phyloP scores from a whole-genome alignment of 2,797 vertebrate genomes.

The Danio jaintianensis region DNA sequence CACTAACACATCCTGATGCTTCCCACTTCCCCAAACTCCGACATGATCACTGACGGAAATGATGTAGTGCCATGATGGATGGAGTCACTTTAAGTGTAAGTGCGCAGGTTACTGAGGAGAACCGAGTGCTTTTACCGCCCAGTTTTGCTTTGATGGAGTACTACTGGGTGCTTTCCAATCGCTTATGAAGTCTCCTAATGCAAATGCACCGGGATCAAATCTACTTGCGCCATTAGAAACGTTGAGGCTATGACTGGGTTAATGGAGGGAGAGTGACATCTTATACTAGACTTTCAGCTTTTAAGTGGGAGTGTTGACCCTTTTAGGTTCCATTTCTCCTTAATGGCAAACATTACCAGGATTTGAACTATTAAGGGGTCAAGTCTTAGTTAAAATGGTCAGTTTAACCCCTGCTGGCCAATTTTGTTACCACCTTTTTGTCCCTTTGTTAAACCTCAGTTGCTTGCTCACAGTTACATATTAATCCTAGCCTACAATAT shows the following conservation, averaged over 20 bases:
- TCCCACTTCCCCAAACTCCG: background rate
- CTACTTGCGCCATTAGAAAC: conserved; percentile 6
- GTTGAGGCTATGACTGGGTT: background rate
- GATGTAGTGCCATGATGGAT: conserved; percentile 31
- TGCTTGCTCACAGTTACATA: too few relatives aligned
- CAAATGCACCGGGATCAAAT: conserved; percentile 19
- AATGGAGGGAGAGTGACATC: conserved; percentile 5
- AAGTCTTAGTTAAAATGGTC: background rate
- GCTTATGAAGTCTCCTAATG: conserved; percentile 30
- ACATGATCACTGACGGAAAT: conserved; percentile 39
- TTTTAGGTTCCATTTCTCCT: conserved; percentile 34
- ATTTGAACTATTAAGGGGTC: conserved; percentile 9
- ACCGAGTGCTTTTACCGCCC: conserved; percentile 23
- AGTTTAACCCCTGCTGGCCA: background rate
- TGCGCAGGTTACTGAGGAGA: conserved; percentile 39
- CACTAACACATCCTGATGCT: conserved; percentile 1
- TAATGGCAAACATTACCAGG: conserved; percentile 13
- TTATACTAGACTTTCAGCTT: conserved; percentile 15
- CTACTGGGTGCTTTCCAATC: conserved; percentile 6
- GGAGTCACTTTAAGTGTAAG: conserved; percentile 45
- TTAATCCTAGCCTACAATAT: too few relatives aligned
- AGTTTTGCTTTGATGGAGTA: conserved; percentile 42
- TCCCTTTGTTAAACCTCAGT: too few relatives aligned
- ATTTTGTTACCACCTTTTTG: background rate
- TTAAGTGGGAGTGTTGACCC: conserved; percentile 14